Evolutionary conservation across 2,888 invertebrate genomes (phyloP).

Genomic region (Lobophora halterata): DNA sequence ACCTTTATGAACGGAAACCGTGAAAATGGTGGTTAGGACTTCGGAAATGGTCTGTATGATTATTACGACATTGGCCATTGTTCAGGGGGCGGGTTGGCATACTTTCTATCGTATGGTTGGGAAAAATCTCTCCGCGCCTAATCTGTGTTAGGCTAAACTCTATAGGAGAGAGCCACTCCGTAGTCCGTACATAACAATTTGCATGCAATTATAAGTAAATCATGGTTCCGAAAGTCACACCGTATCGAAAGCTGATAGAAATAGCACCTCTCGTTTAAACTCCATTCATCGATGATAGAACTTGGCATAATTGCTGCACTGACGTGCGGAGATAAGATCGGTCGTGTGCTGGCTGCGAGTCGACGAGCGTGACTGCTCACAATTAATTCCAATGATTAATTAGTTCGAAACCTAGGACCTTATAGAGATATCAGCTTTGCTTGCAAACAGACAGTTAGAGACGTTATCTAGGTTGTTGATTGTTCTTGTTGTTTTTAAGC

Average conservation of each 20-base stretch:
- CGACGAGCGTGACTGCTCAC: slow-evolving; percentile 7
- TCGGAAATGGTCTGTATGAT: slow-evolving; percentile 49
- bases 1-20: slow-evolving; percentile 40
- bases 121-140: slow-evolving; percentile 35
- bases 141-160: slow-evolving; percentile 52
- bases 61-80: slow-evolving; percentile 58
- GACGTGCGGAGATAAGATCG: slow-evolving; percentile 15
- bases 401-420: background rate
- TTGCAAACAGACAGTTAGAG: slow-evolving; percentile 1
- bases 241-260: slow-evolving; percentile 19
- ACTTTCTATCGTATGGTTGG: slow-evolving; percentile 48
- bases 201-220: slow-evolving; percentile 18
- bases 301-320: slow-evolving; percentile 19
- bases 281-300: slow-evolving; percentile 11
- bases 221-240: slow-evolving; percentile 21
- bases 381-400: slow-evolving; percentile 11
- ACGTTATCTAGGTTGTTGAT: no score
- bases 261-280: slow-evolving; percentile 5
- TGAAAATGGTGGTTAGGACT: slow-evolving; percentile 43
- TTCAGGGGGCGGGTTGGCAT: slow-evolving; percentile 42
- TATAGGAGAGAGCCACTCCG: slow-evolving; percentile 44
- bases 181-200: slow-evolving; percentile 15
- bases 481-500: no score
- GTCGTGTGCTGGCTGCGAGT: slow-evolving; percentile 7
- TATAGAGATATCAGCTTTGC: background rate